Percentiles rank a stretch among this genome's conserved stretches.
Conservation (phyloP, 2,888 invertebrate genomes). For the Cetonia aurata region DNA sequence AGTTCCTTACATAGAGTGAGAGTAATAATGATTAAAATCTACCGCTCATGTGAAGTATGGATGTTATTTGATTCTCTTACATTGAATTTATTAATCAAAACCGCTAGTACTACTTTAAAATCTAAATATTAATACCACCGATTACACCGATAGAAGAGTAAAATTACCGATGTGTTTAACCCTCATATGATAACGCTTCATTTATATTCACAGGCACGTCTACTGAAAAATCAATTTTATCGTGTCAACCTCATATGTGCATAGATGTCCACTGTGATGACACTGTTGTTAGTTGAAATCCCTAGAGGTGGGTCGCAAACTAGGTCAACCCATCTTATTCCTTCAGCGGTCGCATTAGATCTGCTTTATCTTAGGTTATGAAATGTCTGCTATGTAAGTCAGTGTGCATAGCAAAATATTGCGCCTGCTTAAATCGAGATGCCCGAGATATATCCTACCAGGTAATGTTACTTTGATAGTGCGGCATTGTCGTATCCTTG, state of each 20-base stretch:
- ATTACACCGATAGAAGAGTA: no score
- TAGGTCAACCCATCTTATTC: conserved; percentile 18
- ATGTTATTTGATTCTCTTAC: no score
- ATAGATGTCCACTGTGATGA: conserved; percentile 24
- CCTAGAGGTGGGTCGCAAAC: conserved; percentile 15
- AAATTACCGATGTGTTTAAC: not conserved
- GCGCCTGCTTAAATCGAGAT: conserved; percentile 26
- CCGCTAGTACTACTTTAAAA: no score
- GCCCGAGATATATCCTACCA: not conserved
- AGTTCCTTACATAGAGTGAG: no score
- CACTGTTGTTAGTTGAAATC: conserved; percentile 11
- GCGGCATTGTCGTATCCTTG: conserved; percentile 19
- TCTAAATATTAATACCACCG: no score
- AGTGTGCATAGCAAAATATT: conserved; percentile 42
- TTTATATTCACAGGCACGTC: conserved; percentile 27
- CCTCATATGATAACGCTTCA: conserved; percentile 1
- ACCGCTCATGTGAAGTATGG: no score
- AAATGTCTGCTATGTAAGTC: conserved; percentile 45
- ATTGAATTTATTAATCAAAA: no score
- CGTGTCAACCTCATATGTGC: conserved; percentile 17
- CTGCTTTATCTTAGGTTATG: conserved; percentile 44
- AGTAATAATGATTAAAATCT: no score
- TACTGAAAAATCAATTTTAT: conserved; percentile 31
- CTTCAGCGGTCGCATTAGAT: conserved; percentile 37
- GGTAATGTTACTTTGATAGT: conserved; percentile 24